These are phyloP conservation scores for Lepidochitona cinerea DNA, from an alignment of 2,888 invertebrate genomes.

Conservation along the genomic window DNA sequence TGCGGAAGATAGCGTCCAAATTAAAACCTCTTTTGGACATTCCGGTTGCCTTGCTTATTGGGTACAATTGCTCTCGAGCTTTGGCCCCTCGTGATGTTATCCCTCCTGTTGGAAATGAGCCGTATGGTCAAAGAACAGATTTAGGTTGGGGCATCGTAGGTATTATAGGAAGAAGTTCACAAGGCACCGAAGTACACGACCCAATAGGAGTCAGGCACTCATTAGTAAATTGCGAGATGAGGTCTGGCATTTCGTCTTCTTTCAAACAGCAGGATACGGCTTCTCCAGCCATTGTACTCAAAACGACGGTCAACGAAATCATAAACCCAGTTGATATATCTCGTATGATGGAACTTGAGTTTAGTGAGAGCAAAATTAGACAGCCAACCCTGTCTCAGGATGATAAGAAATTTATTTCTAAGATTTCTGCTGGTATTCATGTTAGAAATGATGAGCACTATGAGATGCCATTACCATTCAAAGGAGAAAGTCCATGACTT, in stretches of 20 bases:
- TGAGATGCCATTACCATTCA: slow-evolving; percentile 8
- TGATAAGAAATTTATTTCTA: background rate
- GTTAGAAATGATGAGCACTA: background rate
- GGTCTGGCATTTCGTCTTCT: too few species aligned
- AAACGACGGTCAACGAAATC: background rate
- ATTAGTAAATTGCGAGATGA: too few species aligned
- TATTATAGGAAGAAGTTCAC: background rate
- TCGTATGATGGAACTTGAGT: background rate
- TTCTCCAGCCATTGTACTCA: background rate
- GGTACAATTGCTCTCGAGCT: slow-evolving; percentile 35
- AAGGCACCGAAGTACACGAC: too few species aligned
- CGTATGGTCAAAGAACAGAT: slow-evolving; percentile 30
- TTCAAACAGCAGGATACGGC: too few species aligned
- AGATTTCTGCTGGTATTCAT: background rate
- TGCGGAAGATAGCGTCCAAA: slow-evolving; percentile 1
- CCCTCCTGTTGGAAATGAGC: too few species aligned
- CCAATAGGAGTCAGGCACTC: too few species aligned
- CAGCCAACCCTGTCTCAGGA: background rate
- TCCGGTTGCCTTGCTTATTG: too few species aligned
- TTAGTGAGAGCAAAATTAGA: background rate
- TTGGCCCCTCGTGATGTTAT: slow-evolving; percentile 31
- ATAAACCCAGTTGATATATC: background rate
- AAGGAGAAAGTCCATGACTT: background rate
- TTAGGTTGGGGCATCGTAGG: slow-evolving; percentile 38
- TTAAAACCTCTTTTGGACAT: too few species aligned